These are phyloP conservation scores for Papilio gigon DNA, from an alignment of 2,888 invertebrate species.

Conservation along the genomic window DNA sequence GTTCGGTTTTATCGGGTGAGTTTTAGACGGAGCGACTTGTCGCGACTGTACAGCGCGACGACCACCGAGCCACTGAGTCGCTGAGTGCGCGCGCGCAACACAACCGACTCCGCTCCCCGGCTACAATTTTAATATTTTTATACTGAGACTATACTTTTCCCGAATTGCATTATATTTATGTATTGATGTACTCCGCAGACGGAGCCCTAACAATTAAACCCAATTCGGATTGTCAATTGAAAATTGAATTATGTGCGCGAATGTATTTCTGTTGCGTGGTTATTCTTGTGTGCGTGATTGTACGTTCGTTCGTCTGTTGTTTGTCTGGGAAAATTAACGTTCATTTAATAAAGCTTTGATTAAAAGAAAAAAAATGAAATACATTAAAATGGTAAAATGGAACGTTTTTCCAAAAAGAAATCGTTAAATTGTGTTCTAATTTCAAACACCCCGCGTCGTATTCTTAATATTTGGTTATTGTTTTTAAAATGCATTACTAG, in stretches of 20 bases:
- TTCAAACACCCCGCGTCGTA: too few species aligned
- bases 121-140: slow-evolving; percentile 75
- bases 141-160: slow-evolving; percentile 64
- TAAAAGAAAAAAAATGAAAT: background rate
- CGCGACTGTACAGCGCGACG: slow-evolving; percentile 75
- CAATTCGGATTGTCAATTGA: slow-evolving; percentile 18
- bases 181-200: slow-evolving; percentile 40
- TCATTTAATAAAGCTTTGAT: background rate
- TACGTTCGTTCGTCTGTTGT: background rate
- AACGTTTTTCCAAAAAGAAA: too few species aligned
- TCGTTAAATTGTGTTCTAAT: background rate
- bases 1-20: slow-evolving; percentile 66
- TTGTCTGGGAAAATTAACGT: background rate
- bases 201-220: slow-evolving; percentile 26
- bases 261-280: background rate
- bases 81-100: slow-evolving; percentile 70
- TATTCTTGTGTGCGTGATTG: background rate
- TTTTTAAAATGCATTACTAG: too few species aligned
- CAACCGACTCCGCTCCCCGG: slow-evolving; percentile 56
- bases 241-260: slow-evolving; percentile 7
- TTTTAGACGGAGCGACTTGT: slow-evolving; percentile 60
- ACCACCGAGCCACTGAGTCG: slow-evolving; percentile 77
- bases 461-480: too few species aligned
- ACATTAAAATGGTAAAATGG: background rate
- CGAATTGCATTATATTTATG: slow-evolving; percentile 50